These are phyloP conservation scores for Riptortus pedestris DNA, from an alignment of 1,140 invertebrate genomes.

Conservation along the genomic window DNA sequence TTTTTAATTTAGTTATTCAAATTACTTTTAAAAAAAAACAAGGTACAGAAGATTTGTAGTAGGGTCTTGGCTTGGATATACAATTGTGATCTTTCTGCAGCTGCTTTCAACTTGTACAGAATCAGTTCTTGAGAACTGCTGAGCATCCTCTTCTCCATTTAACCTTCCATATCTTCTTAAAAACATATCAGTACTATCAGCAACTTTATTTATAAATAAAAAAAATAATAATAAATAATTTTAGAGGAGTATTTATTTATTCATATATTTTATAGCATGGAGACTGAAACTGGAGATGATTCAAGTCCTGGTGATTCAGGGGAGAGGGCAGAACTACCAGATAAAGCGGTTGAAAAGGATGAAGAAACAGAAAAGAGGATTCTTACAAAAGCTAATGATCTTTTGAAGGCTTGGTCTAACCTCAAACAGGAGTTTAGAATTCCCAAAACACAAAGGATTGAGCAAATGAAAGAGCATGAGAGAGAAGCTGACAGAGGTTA, in stretches of 20 bases:
- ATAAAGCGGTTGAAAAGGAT: background rate
- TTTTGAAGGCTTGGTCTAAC: constrained; percentile 64
- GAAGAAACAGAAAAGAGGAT: constrained; percentile 8
- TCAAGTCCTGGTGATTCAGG: background rate
- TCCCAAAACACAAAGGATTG: constrained; percentile 85
- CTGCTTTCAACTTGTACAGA: too few species aligned
- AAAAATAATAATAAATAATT: too few species aligned
- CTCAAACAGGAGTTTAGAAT: constrained; percentile 87
- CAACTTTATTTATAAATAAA: too few species aligned
- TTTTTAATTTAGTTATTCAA: too few species aligned
- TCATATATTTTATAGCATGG: background rate
- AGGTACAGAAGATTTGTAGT: too few species aligned
- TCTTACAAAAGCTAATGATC: constrained; percentile 45
- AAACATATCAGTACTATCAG: too few species aligned
- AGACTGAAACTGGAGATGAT: background rate
- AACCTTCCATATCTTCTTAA: too few species aligned
- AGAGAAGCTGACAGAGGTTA: constrained; percentile 54
- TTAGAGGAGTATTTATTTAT: constrained; percentile 37
- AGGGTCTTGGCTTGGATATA: too few species aligned
- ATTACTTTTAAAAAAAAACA: too few species aligned
- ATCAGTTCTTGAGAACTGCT: too few species aligned
- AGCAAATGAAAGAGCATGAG: constrained; percentile 88
- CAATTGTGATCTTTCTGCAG: too few species aligned
- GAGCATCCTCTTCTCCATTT: too few species aligned
- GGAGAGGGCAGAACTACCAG: background rate